Percentiles rank a stretch among this genome's conserved stretches.
phyloP scores from a whole-genome alignment of 2,113 vertebrate species.

The Nothocercus nigrocapillus region DNA sequence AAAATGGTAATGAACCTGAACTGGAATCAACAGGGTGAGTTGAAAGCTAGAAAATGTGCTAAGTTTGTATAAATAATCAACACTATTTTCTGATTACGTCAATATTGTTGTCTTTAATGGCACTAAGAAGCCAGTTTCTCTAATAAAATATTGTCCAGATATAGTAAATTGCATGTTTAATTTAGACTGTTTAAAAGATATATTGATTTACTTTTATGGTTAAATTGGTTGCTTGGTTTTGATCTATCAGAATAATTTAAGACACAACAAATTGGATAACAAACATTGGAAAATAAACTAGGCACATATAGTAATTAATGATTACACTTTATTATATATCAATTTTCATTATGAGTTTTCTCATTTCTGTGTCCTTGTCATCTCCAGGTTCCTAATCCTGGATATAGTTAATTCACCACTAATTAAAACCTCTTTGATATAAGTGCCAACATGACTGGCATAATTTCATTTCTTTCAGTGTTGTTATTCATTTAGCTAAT shows the following conservation, averaged over 20 bases:
- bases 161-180: not conserved
- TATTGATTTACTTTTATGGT: not conserved
- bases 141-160: not conserved
- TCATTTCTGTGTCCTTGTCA: not conserved
- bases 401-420: not conserved
- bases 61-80: not conserved
- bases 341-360: not conserved
- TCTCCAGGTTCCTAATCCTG: not conserved
- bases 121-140: not conserved
- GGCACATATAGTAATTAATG: not conserved
- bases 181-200: not conserved
- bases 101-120: not conserved
- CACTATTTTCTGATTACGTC: not conserved
- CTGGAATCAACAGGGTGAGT: not conserved
- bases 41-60: not conserved
- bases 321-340: not conserved
- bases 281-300: not conserved
- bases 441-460: not conserved
- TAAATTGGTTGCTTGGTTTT: not conserved
- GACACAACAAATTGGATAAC: not conserved
- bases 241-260: not conserved
- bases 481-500: not conserved
- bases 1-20: conserved; percentile 9
- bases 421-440: conserved; percentile 9
- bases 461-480: not conserved